Evolutionary conservation across 2,888 invertebrate genomes (phyloP).

Genomic region (Aplocera efformata): DNA sequence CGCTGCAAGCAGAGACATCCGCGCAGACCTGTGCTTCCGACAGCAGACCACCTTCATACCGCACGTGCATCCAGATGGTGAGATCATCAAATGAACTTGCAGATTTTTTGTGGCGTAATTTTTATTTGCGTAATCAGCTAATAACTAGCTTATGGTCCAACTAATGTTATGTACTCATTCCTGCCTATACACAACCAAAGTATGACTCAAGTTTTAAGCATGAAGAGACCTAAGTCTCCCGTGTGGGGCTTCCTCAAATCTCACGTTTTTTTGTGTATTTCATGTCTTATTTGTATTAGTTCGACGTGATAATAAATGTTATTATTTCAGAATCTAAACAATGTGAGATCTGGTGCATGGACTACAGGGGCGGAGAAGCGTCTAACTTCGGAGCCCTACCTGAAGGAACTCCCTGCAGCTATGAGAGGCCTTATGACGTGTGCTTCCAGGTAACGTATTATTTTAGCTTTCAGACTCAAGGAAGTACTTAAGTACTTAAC

Average conservation of each 20-base stretch:
- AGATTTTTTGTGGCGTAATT: background rate
- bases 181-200: too few relatives aligned
- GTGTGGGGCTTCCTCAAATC: too few relatives aligned
- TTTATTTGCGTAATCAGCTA: too few relatives aligned
- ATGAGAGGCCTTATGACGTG: slow-evolving; percentile 60
- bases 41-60: slow-evolving; percentile 59
- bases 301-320: too few relatives aligned
- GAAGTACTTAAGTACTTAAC: too few relatives aligned
- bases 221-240: too few relatives aligned
- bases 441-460: slow-evolving; percentile 58
- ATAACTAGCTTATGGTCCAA: too few relatives aligned
- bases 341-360: slow-evolving; percentile 68
- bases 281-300: too few relatives aligned
- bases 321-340: slow-evolving; percentile 51
- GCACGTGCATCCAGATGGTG: slow-evolving; percentile 55
- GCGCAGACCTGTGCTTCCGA: slow-evolving; percentile 58
- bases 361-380: slow-evolving; percentile 60
- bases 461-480: too few relatives aligned
- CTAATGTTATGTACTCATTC: too few relatives aligned
- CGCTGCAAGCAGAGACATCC: slow-evolving; percentile 51
- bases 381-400: slow-evolving; percentile 55
- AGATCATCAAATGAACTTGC: slow-evolving; percentile 5
- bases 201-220: too few relatives aligned
- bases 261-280: too few relatives aligned
- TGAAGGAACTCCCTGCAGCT: slow-evolving; percentile 67